phyloP scores from a whole-genome alignment of 1,140 invertebrate species.

The Papilio helenus region DNA sequence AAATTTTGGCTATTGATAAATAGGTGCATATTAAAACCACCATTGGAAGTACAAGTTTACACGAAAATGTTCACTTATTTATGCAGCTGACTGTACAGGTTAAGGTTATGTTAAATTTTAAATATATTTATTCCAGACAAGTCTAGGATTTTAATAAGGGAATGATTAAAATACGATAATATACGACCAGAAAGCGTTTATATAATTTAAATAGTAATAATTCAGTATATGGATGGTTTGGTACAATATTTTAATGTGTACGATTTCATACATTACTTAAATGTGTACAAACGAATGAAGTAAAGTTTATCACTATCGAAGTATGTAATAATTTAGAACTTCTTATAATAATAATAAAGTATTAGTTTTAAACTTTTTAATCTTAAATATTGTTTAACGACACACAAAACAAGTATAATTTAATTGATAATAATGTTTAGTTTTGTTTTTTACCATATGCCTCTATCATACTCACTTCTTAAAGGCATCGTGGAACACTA shows the following conservation, averaged over 20 bases:
- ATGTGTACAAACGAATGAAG: background rate
- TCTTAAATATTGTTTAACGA: background rate
- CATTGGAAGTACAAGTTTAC: no score
- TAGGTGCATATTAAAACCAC: no score
- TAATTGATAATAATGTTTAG: no score
- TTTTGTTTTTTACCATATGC: background rate
- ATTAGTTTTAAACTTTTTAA: background rate
- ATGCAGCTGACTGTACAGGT: no score
- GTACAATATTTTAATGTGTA: background rate
- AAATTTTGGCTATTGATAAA: no score
- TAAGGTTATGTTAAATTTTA: no score
- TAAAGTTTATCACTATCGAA: background rate
- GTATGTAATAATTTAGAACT: background rate
- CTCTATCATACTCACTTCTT: background rate
- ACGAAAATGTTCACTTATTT: no score
- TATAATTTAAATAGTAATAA: background rate
- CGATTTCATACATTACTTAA: background rate
- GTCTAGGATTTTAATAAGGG: background rate
- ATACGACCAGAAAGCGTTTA: background rate
- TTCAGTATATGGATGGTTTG: constrained; percentile 12
- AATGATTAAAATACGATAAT: background rate
- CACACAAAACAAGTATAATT: background rate
- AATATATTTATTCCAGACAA: no score
- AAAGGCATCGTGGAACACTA: background rate
- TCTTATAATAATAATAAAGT: background rate